phyloP scores from a whole-genome alignment of 2,888 invertebrate species.

The Xestia sexstrigata region DNA sequence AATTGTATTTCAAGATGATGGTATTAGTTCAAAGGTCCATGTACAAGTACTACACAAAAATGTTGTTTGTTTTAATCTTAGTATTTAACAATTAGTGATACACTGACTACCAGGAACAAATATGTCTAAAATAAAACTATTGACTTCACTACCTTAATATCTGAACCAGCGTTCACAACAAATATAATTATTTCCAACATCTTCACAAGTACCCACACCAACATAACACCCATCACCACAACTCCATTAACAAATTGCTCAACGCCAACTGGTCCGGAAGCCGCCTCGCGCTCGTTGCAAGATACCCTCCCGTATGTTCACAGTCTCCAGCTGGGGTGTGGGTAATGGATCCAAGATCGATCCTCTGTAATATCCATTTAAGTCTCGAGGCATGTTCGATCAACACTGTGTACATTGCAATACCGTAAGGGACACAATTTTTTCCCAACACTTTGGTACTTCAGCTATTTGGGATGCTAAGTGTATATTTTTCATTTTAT shows the following conservation, averaged over 20 bases:
- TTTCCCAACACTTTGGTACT: background rate
- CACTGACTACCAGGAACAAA: background rate
- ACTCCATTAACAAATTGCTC: conserved; percentile 36
- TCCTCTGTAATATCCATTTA: conserved; percentile 79
- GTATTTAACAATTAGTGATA: background rate
- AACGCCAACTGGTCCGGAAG: background rate
- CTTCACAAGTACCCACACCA: background rate
- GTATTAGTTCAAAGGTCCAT: background rate
- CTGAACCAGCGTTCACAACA: background rate
- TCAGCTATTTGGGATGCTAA: conserved; percentile 13
- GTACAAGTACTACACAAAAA: background rate
- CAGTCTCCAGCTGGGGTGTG: conserved; percentile 70
- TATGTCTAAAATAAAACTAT: background rate
- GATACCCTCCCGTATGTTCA: conserved; percentile 62
- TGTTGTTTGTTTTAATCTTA: background rate
- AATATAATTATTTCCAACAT: background rate
- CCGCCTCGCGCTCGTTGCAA: conserved; percentile 37
- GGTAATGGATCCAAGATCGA: conserved; percentile 83
- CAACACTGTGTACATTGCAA: conserved; percentile 62
- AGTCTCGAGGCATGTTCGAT: conserved; percentile 74
- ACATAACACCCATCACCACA: conserved; percentile 18
- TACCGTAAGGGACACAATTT: conserved; percentile 47
- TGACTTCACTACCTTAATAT: background rate
- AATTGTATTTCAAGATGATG: background rate
- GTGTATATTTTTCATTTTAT: conserved; percentile 21